Conservation (phyloP, 1,140 invertebrate species). For the Centruroides vittatus region DNA sequence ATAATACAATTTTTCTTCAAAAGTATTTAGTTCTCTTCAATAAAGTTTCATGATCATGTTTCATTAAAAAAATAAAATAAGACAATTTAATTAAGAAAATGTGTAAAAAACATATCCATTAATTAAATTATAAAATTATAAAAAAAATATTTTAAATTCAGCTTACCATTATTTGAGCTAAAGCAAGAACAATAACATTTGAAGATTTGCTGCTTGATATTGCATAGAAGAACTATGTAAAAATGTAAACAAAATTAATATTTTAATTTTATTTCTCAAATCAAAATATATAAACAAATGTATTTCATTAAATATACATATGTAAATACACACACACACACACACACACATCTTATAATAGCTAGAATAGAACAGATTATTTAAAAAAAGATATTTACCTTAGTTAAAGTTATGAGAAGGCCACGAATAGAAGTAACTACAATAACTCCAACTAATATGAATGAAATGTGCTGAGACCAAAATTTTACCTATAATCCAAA, state of each 20-base stretch:
- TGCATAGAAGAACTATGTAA: slow-evolving; percentile 93
- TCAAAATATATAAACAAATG: neutral
- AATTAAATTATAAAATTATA: too few species aligned
- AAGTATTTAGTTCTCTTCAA: too few species aligned
- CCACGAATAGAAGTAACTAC: slow-evolving; percentile 96
- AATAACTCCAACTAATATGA: slow-evolving; percentile 92
- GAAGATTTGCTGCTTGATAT: slow-evolving; percentile 99
- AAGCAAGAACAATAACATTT: slow-evolving; percentile 90
- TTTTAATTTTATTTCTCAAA: neutral
- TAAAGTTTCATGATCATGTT: too few species aligned
- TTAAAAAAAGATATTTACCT: slow-evolving; percentile 42
- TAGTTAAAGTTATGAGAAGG: slow-evolving; percentile 89
- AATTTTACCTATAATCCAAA: slow-evolving; percentile 44
- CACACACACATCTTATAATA: neutral
- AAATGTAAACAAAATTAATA: neutral
- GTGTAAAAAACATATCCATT: too few species aligned
- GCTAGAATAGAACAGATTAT: neutral
- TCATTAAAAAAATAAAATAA: too few species aligned
- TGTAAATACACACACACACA: neutral
- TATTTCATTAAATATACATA: neutral
- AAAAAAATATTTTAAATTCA: too few species aligned
- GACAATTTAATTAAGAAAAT: too few species aligned
- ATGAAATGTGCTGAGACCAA: slow-evolving; percentile 98
- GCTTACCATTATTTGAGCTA: slow-evolving; percentile 93
- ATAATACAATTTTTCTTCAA: too few species aligned